Evolutionary conservation across 2,113 vertebrate genomes (phyloP).

Genomic region (Upupa epops): DNA sequence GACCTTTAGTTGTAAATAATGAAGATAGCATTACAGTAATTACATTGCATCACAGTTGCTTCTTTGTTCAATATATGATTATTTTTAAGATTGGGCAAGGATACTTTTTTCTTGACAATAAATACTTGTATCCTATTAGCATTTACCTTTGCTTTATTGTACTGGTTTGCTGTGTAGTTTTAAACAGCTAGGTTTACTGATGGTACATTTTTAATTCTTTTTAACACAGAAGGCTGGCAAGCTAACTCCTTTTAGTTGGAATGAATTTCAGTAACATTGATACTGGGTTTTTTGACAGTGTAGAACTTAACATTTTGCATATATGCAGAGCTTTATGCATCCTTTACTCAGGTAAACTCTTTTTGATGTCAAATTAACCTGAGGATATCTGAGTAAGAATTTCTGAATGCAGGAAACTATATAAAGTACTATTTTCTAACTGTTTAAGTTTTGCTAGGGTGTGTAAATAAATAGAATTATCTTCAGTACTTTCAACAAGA

Average conservation of each 20-base stretch:
- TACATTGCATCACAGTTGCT: background rate
- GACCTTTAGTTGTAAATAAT: background rate
- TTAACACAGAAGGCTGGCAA: background rate
- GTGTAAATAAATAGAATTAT: background rate
- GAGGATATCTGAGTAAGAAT: background rate
- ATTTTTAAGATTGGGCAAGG: background rate
- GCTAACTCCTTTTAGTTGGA: background rate
- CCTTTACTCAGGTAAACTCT: background rate
- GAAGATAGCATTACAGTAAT: background rate
- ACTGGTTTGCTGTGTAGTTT: background rate
- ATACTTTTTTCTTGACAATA: background rate
- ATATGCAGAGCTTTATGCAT: background rate
- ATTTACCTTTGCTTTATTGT: background rate
- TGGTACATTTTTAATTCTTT: background rate
- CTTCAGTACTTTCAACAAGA: background rate
- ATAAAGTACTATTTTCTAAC: background rate
- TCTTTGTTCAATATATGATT: background rate
- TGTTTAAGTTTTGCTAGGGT: background rate
- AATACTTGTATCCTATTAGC: background rate
- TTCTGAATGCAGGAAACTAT: background rate
- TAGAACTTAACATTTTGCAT: background rate
- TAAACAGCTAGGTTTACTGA: background rate
- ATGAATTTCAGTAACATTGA: background rate
- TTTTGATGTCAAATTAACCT: background rate
- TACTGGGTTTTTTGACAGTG: background rate